Conservation (phyloP, 92 coral and sea anemone genomes). For the Isaurus tuberculatus region DNA sequence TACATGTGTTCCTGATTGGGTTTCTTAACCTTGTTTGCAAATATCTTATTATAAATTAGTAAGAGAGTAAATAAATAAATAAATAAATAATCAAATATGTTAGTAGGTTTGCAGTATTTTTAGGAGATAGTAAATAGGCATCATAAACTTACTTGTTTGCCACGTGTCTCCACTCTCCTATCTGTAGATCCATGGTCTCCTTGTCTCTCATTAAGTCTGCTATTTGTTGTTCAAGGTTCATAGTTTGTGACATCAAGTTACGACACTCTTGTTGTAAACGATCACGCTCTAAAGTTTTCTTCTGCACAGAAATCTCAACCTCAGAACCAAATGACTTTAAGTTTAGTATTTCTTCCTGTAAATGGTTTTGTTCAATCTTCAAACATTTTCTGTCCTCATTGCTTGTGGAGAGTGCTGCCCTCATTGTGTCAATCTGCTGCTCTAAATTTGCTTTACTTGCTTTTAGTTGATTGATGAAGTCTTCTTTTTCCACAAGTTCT, state of each 20-base stretch:
- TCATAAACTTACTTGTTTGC: conserved; percentile 40
- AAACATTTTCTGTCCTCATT: conserved; percentile 70
- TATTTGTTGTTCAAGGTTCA: conserved; percentile 74
- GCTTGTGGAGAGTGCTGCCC: conserved; percentile 53
- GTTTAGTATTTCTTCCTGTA: conserved; percentile 76
- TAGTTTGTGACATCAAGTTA: conserved; percentile 51
- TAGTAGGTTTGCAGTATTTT: no score
- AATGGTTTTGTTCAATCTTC: conserved; percentile 69
- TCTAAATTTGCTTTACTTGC: conserved; percentile 66
- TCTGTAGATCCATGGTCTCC: conserved; percentile 52
- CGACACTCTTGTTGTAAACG: conserved; percentile 69
- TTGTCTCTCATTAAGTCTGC: conserved; percentile 72
- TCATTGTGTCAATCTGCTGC: conserved; percentile 63
- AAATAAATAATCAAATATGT: no score
- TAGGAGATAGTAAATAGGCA: not conserved
- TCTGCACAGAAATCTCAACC: conserved; percentile 64
- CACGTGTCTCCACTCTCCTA: conserved; percentile 71
- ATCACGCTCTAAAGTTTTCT: conserved; percentile 56
- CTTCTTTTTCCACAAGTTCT: conserved; percentile 73
- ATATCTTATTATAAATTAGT: no score
- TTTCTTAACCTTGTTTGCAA: no score
- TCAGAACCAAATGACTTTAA: conserved; percentile 63
- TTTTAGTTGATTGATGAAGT: conserved; percentile 56
- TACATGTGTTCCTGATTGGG: no score
- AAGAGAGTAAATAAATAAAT: no score